Base-by-base conservation (phyloP, 2,797 vertebrate genomes). In the Cottoperca gobio region DNA sequence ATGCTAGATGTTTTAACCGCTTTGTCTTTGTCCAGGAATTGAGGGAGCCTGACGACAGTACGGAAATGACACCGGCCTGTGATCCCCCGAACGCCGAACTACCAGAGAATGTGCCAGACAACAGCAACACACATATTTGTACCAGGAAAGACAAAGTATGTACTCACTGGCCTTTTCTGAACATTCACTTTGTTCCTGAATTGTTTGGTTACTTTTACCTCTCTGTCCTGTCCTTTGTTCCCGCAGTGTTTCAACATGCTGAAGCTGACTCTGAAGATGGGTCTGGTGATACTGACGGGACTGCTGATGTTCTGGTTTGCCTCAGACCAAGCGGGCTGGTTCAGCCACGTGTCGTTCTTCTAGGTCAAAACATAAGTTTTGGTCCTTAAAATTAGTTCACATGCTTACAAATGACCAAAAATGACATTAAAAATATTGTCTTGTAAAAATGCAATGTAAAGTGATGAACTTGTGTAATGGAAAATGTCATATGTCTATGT, bases 261-360 rank as follows among this genome's bases (percentile, higher is more conserved):
- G 73, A 92, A 88, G 72, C 53, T 87, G 73, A 82, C 81, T 4
- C 58, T 92, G 73, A 92, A 80, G 66, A 81, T 92, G 79, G 55
- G 62, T 72, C 60, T 93, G 71, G 75, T 88, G 57, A 67, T 87
- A 6, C 52, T 61, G 72, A 62, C 79, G 40, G 95, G 95, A 5
- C 64, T 94, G 39, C 35, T 94, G 67, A 83, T 92, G 72, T 91
- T 90, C 80, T 92, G 85, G 90, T 88, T 93, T 83, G 84, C 78
- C 63, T 87, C 88, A 78, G 86, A 93, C 50, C 85, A 86, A 63
- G 64, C 80, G 14, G 88, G 90, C 21, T 92, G 87, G 90, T 61
- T 88, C 43, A 67, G 59, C 33, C 24, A 60, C 4, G 1, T 40
- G 39, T 70, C 40, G 1, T 66, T 75, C 33, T 80, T 78, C 67